Evolutionary conservation across 2,888 invertebrate species (phyloP).

Genomic region (Cabera pusaria): DNA sequence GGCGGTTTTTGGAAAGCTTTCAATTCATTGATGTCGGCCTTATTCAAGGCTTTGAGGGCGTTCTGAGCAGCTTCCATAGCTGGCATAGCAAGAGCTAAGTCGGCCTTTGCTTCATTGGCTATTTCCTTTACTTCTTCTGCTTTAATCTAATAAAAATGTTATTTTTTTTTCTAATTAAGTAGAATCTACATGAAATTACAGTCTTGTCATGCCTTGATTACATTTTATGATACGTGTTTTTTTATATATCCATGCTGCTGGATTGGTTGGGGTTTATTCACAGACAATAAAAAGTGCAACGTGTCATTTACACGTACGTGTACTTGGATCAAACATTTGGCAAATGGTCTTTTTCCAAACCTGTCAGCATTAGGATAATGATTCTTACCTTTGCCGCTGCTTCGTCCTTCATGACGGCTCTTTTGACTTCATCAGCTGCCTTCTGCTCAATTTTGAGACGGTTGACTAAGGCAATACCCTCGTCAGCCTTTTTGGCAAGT

Average conservation of each 20-base stretch:
- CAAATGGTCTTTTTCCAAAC: too few species aligned
- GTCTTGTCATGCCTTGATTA: too few species aligned
- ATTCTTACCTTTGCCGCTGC: constrained; percentile 87
- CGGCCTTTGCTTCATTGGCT: constrained; percentile 94
- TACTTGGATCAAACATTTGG: too few species aligned
- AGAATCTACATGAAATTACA: too few species aligned
- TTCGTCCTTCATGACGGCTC: constrained; percentile 92
- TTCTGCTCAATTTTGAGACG: constrained; percentile 91
- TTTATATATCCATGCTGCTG: too few species aligned
- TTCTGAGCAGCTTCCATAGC: constrained; percentile 93
- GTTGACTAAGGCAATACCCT: constrained; percentile 89
- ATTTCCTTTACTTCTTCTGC: constrained; percentile 92
- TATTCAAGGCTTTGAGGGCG: constrained; percentile 93
- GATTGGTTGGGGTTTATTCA: too few species aligned
- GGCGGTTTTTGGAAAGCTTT: constrained; percentile 95
- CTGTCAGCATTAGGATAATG: background rate
- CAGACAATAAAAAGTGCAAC: too few species aligned
- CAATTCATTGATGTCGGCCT: constrained; percentile 95
- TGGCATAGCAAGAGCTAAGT: constrained; percentile 93
- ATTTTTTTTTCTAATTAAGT: too few species aligned
- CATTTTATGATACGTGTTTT: too few species aligned
- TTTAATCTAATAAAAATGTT: constrained; percentile 83
- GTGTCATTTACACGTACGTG: too few species aligned
- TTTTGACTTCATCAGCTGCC: constrained; percentile 91
- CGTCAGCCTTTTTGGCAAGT: constrained; percentile 87